Conservation (phyloP, 2,113 vertebrate species). For the Pica pica region DNA sequence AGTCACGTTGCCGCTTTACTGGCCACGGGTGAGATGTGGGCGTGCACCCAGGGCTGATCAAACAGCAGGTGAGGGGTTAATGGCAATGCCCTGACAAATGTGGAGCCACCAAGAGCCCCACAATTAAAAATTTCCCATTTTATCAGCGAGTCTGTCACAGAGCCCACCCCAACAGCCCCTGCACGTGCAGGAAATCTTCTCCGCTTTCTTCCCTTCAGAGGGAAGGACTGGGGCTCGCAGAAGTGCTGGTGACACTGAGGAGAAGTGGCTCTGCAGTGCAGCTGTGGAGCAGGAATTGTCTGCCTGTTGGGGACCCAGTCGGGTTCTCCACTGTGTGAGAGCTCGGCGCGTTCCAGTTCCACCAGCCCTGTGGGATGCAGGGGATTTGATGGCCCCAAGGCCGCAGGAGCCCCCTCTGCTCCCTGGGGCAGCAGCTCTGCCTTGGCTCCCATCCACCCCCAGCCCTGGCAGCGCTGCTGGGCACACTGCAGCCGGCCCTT, state of each 20-base stretch:
- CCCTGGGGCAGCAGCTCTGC: neutral
- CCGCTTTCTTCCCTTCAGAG: neutral
- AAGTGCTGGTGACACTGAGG: neutral
- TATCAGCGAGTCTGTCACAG: neutral
- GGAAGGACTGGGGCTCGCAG: neutral
- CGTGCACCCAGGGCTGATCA: neutral
- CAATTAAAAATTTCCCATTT: neutral
- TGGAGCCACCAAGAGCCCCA: neutral
- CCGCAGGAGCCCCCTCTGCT: neutral
- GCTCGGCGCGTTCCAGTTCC: neutral
- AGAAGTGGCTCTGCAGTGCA: neutral
- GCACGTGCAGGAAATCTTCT: neutral
- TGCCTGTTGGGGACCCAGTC: neutral
- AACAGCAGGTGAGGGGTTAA: neutral
- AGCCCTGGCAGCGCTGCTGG: neutral
- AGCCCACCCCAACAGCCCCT: neutral
- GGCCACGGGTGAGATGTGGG: accelerated
- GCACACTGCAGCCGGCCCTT: neutral
- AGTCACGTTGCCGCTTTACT: accelerated
- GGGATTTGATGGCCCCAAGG: neutral
- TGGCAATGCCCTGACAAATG: neutral
- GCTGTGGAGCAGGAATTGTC: neutral
- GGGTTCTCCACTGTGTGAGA: neutral
- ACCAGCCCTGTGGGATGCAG: neutral
- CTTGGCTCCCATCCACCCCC: neutral